Conservation (phyloP, 2,888 invertebrate species). For the Sarcophaga variegata region DNA sequence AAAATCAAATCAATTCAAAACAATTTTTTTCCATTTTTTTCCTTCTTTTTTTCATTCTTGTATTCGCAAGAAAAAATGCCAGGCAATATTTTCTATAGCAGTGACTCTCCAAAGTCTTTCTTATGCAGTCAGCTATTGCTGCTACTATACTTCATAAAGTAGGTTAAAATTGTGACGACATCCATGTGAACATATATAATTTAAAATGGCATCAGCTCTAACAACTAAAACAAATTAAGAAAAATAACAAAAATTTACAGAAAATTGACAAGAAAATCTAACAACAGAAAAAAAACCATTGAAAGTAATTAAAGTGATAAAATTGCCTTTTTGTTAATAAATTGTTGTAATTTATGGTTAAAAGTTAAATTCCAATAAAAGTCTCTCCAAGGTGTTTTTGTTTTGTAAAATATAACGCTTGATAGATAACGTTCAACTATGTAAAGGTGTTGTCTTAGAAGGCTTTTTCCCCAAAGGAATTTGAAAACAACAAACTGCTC, state of each 20-base stretch:
- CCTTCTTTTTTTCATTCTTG: too few relatives aligned
- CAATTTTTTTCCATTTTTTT: not conserved
- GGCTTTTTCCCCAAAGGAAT: not conserved
- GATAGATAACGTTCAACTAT: not conserved
- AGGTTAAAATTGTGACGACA: slow-evolving; percentile 66
- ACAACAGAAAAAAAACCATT: slow-evolving; percentile 22
- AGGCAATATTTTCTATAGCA: not conserved
- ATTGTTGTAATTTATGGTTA: slow-evolving; percentile 20
- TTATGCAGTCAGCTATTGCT: slow-evolving; percentile 27
- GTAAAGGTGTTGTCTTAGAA: not conserved
- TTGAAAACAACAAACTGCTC: not conserved
- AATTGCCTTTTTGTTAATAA: slow-evolving; percentile 55
- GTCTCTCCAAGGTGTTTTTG: slow-evolving; percentile 25
- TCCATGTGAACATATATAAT: slow-evolving; percentile 61
- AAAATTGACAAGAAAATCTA: slow-evolving; percentile 3
- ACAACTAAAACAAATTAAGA: slow-evolving; percentile 27
- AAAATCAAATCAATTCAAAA: slow-evolving; percentile 3
- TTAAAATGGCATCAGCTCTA: slow-evolving; percentile 5
- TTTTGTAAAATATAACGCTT: not conserved
- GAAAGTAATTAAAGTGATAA: slow-evolving; percentile 44
- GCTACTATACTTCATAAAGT: slow-evolving; percentile 40
- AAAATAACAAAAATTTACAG: not conserved
- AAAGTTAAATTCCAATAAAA: slow-evolving; percentile 38
- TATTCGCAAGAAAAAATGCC: slow-evolving; percentile 1
- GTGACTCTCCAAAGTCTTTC: too few relatives aligned